These are phyloP conservation scores for Morbakka virulenta DNA, from an alignment of 30 jellyfish, hydroid and myxozoan species.

Conservation along the genomic window DNA sequence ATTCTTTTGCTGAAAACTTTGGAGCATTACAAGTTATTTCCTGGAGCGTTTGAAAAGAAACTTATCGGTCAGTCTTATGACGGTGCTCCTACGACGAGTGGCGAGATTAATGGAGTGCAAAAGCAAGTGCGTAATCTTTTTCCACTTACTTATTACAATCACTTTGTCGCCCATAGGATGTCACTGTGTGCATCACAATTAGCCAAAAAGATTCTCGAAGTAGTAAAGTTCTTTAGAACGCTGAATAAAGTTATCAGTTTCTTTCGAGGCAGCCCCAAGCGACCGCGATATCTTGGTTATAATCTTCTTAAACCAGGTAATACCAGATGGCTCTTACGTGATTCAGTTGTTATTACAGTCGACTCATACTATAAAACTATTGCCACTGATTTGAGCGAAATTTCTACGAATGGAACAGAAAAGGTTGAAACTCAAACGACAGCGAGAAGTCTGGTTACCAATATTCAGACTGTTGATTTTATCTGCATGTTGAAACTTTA, in stretches of 20 bases:
- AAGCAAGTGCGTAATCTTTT: not conserved
- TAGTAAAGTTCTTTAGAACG: not conserved
- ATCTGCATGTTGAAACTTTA: no score
- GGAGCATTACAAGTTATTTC: not conserved
- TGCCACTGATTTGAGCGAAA: not conserved
- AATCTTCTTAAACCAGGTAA: slow-evolving; percentile 8
- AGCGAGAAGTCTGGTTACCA: not conserved
- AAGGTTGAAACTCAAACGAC: not conserved
- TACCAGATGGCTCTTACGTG: not conserved
- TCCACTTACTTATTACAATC: slow-evolving; percentile 17
- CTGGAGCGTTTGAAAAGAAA: not conserved
- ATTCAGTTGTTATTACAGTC: not conserved
- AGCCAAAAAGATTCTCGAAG: not conserved
- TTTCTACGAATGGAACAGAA: not conserved
- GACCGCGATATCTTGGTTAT: not conserved
- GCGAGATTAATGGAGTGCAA: slow-evolving; percentile 23
- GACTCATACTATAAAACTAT: not conserved
- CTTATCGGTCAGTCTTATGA: not conserved
- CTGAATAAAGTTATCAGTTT: not conserved
- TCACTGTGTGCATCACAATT: slow-evolving; percentile 22
- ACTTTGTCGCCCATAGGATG: slow-evolving; percentile 18
- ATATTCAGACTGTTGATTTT: no score
- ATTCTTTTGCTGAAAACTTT: not conserved
- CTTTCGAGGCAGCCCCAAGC: slow-evolving; percentile 7
- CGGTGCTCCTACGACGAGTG: no score